Percentiles rank a stretch among this genome's conserved stretches.
These are phyloP conservation scores for Tethya wilhelma DNA, from an alignment of 37 sponge, comb jelly and placozoan species.

Conservation along the genomic window DNA sequence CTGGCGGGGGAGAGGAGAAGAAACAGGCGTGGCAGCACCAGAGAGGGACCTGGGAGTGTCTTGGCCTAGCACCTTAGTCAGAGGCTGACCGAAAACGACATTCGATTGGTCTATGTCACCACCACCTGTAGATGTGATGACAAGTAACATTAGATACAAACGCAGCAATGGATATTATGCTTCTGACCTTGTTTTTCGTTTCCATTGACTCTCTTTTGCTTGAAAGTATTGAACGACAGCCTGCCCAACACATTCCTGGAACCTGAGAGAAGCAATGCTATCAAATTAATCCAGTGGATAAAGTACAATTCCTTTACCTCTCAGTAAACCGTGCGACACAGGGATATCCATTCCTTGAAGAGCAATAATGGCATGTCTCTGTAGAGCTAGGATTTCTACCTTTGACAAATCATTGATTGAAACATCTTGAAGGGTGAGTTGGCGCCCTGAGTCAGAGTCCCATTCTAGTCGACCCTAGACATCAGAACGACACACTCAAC, in stretches of 20 bases:
- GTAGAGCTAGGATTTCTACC: conserved; percentile 57
- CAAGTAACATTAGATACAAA: no score
- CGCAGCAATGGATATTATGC: no score
- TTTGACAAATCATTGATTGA: conserved; percentile 54
- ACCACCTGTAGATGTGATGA: background rate
- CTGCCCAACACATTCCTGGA: background rate
- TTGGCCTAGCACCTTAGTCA: conserved; percentile 26
- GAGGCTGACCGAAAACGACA: conserved; percentile 68
- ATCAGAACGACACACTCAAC: background rate
- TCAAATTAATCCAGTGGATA: background rate
- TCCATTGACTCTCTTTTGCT: conserved; percentile 9
- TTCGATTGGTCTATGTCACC: background rate
- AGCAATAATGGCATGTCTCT: conserved; percentile 51
- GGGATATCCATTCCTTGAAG: conserved; percentile 65
- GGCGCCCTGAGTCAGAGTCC: conserved; percentile 53
- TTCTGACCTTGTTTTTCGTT: conserved; percentile 7
- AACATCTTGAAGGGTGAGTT: conserved; percentile 50
- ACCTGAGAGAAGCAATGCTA: background rate
- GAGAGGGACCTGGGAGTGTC: background rate
- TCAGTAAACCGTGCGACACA: conserved; percentile 51
- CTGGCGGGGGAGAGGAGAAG: background rate
- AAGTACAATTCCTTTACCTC: conserved; percentile 19
- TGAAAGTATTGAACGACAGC: conserved; percentile 30
- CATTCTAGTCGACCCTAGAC: conserved; percentile 44
- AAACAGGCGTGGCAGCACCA: conserved; percentile 5